phyloP scores from a whole-genome alignment of 2,797 vertebrate species.

The Zenarchopterus dispar region DNA sequence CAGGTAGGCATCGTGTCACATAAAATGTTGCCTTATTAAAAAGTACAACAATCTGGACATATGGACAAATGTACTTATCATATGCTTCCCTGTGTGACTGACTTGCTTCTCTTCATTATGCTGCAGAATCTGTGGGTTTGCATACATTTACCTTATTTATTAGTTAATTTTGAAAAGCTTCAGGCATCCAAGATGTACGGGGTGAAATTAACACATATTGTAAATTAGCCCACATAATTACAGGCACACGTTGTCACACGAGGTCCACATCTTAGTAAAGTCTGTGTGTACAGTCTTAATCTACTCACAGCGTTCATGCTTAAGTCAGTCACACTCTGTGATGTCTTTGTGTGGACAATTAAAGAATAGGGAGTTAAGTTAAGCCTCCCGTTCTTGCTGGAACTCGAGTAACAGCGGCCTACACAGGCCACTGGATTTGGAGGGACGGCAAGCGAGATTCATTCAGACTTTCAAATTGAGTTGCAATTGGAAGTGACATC shows the following conservation, averaged over 20 bases:
- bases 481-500: conserved; percentile 73
- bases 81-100: no score
- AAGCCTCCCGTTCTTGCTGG: conserved; percentile 62
- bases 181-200: conserved; percentile 59
- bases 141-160: conserved; percentile 15
- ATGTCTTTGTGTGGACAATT: conserved; percentile 56
- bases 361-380: conserved; percentile 60
- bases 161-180: conserved; percentile 35
- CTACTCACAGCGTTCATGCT: conserved; percentile 46
- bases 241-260: conserved; percentile 57
- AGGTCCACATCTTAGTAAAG: conserved; percentile 44
- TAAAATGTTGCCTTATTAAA: no score
- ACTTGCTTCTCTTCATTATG: conserved; percentile 10
- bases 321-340: conserved; percentile 65
- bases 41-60: no score
- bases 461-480: conserved; percentile 64
- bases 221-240: conserved; percentile 69
- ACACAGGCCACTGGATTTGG: conserved; percentile 50
- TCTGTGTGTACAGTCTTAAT: conserved; percentile 63
- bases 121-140: conserved; percentile 21
- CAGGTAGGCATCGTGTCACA: no score
- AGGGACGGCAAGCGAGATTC: conserved; percentile 61
- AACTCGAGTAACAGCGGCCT: conserved; percentile 62
- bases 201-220: conserved; percentile 54
- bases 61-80: no score